Conservation (phyloP, 2,888 invertebrate genomes). For the Melinaea marsaeus region DNA sequence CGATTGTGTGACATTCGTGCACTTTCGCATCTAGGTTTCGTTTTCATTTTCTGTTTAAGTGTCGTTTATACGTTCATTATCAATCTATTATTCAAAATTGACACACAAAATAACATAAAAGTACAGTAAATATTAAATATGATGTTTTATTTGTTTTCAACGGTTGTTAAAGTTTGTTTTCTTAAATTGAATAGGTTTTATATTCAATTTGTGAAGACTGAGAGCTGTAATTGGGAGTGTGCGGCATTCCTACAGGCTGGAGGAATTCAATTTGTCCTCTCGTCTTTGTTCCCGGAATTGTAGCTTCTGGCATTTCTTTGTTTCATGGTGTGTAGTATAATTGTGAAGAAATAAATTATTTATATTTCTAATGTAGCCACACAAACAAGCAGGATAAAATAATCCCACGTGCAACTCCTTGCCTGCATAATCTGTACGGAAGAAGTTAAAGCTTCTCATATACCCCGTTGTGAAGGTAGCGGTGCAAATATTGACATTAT, state of each 20-base stretch:
- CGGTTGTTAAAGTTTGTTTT: neutral
- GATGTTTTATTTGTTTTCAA: no score
- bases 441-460: slow-evolving; percentile 48
- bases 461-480: slow-evolving; percentile 28
- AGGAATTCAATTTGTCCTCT: slow-evolving; percentile 50
- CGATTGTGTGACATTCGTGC: neutral
- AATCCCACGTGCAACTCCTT: no score
- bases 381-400: no score
- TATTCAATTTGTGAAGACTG: no score
- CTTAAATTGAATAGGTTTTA: no score
- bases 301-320: no score
- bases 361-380: no score
- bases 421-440: no score
- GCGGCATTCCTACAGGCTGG: neutral
- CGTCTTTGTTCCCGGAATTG: slow-evolving; percentile 34
- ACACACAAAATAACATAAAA: neutral
- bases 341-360: no score
- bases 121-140: neutral
- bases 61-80: neutral
- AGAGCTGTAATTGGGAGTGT: no score
- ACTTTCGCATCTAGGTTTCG: neutral
- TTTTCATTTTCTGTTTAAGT: slow-evolving; percentile 3
- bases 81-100: neutral
- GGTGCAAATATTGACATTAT: slow-evolving; percentile 59
- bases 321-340: no score